Evolutionary conservation across 2,888 invertebrate genomes (phyloP), one percentile per base, ranked within the genome.

Genomic region (Rosalia funebris): DNA sequence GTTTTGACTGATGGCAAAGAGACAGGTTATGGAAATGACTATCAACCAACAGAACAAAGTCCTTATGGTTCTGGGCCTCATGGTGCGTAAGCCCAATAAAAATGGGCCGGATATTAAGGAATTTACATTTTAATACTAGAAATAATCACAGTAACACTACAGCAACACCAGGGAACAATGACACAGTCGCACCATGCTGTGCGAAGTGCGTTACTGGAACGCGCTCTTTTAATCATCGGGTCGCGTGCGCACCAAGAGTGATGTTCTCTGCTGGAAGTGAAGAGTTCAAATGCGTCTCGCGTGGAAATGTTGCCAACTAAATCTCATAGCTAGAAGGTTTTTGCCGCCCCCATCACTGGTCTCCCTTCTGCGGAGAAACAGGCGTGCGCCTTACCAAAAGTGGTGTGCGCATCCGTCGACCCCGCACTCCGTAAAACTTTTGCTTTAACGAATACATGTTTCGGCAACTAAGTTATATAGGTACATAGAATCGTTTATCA

Each of bases 311-410:
- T 71, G 72, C 75, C 73, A 78, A 79, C 78, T 81, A 79, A 80
- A 81, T 79, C 78, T 75, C 78, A 75, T 76, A 77, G 76, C 78
- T 77, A 70, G 71, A 77, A 77, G 78, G 48, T 74, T 73, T 75
- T 77, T 76, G 74, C 80, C 77, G 75, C 79, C 80, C 79, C 79
- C 76, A 72, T 77, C 73, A 73, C 73, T 70, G 69, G 70, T 71
- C 73, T 70, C 77, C 75, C 77, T 76, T 72, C 73, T 72, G 70
- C 61, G 71, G 73, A 71, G 70, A 71, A 67, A 67, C 71, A 76
- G 70, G 77, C 79, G 75, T 81, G 81, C 81, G 80, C 81, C 70
- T 72, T 79, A 69, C 57, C 39, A 50, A 53, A 17, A 45, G 2
- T 39, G 48, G 10, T 56, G 39, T 50, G 63, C 69, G 59, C 67